phyloP scores from a whole-genome alignment of 2,797 vertebrate genomes.

The Sebastes diploproa region DNA sequence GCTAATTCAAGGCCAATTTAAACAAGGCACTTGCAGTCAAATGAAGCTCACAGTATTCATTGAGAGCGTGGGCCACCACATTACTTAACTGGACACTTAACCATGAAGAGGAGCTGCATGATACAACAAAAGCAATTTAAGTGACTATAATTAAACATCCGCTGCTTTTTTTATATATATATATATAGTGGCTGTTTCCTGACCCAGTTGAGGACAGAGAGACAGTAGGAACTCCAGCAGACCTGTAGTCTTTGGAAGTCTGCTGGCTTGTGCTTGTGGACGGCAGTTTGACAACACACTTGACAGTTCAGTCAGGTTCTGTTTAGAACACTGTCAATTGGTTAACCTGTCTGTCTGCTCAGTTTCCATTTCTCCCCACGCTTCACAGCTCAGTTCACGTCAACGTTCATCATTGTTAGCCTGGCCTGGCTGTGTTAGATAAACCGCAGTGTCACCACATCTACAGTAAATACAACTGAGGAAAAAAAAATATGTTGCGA shows the following conservation, averaged over 20 bases:
- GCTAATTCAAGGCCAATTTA: conserved; percentile 48
- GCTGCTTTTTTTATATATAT: background rate
- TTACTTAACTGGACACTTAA: conserved; percentile 57
- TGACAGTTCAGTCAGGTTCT: conserved; percentile 32
- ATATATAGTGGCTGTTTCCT: conserved; percentile 12
- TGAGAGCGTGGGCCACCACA: conserved; percentile 25
- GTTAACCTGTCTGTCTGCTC: conserved; percentile 7
- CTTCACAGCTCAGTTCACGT: conserved; percentile 3
- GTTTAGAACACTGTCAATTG: conserved; percentile 15
- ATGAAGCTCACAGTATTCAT: conserved; percentile 45
- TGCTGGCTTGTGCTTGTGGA: background rate
- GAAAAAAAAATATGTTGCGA: background rate
- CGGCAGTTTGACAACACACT: conserved; percentile 28
- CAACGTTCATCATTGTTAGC: background rate
- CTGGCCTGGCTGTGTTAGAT: background rate
- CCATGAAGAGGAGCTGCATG: conserved; percentile 25
- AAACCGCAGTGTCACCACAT: background rate
- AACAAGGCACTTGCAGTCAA: conserved; percentile 39
- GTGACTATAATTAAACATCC: conserved; percentile 33
- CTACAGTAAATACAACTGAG: background rate
- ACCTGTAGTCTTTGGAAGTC: background rate
- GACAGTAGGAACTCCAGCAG: background rate
- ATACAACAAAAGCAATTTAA: conserved; percentile 51
- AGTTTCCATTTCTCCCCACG: background rate
- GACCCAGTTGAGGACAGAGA: conserved; percentile 20